These are phyloP conservation scores for Philereme vetulata DNA, from an alignment of 2,888 invertebrate species.

Conservation along the genomic window DNA sequence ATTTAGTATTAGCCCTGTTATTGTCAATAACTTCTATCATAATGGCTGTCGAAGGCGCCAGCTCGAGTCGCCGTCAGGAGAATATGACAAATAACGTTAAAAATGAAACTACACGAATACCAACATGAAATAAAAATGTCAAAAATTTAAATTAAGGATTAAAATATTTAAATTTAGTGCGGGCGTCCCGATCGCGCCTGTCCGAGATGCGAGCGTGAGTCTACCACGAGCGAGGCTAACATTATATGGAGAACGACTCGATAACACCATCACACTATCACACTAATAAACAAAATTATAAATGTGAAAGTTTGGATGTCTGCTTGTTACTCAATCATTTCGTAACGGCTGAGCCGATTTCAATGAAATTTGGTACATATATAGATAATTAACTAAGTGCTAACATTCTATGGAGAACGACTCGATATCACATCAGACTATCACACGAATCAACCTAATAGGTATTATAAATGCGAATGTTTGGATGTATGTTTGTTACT, in stretches of 20 bases:
- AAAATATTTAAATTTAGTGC: slow-evolving; percentile 84
- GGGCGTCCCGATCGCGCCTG: slow-evolving; percentile 69
- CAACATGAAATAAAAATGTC: slow-evolving; percentile 84
- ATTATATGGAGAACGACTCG: slow-evolving; percentile 52
- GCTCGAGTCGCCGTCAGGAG: slow-evolving; percentile 69
- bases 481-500: too few species aligned
- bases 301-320: too few species aligned
- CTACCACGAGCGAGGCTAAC: slow-evolving; percentile 21
- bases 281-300: too few species aligned
- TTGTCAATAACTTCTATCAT: slow-evolving; percentile 58
- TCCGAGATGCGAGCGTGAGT: slow-evolving; percentile 40
- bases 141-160: slow-evolving; percentile 85
- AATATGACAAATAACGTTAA: slow-evolving; percentile 84
- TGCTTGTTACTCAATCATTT: too few species aligned
- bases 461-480: too few species aligned
- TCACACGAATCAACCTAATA: too few species aligned
- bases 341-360: too few species aligned
- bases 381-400: background rate
- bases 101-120: slow-evolving; percentile 83
- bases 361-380: too few species aligned
- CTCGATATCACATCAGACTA: slow-evolving; percentile 7
- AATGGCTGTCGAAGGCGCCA: slow-evolving; percentile 69
- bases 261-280: too few species aligned
- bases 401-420: slow-evolving; percentile 50
- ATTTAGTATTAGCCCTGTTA: slow-evolving; percentile 41